phyloP scores from a whole-genome alignment of 2,113 vertebrate species.

The Porphyrio hochstetteri region DNA sequence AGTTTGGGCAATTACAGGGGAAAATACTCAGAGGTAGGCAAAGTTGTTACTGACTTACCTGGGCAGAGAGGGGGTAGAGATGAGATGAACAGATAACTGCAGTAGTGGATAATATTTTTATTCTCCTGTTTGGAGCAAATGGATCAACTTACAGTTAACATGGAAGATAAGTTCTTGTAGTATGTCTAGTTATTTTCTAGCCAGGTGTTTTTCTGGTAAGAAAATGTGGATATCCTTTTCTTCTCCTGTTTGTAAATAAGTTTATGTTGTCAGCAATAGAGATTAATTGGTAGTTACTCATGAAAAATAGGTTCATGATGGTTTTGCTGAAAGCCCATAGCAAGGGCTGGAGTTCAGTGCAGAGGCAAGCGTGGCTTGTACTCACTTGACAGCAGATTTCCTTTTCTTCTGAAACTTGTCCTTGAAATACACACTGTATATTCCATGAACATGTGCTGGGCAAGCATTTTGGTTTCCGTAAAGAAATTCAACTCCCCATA shows the following conservation, averaged over 20 bases:
- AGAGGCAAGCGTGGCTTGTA: neutral
- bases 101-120: neutral
- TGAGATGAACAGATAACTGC: neutral
- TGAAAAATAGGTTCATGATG: neutral
- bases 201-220: neutral
- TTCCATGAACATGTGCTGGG: neutral
- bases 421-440: neutral
- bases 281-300: neutral
- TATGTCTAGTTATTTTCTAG: neutral
- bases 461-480: neutral
- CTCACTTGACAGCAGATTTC: neutral
- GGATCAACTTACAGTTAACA: neutral
- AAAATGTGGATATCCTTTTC: neutral
- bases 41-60: neutral
- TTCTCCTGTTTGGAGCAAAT: neutral
- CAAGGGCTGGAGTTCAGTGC: neutral
- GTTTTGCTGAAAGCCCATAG: neutral
- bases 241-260: neutral
- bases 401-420: neutral
- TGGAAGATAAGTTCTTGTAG: neutral
- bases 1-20: slow-evolving; percentile 87
- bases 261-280: neutral
- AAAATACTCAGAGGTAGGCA: slow-evolving; percentile 90
- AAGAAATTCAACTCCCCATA: neutral
- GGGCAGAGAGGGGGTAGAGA: neutral